Base-by-base conservation (phyloP, 2,113 vertebrate genomes). In the Neolamprologus cancellatus region DNA sequence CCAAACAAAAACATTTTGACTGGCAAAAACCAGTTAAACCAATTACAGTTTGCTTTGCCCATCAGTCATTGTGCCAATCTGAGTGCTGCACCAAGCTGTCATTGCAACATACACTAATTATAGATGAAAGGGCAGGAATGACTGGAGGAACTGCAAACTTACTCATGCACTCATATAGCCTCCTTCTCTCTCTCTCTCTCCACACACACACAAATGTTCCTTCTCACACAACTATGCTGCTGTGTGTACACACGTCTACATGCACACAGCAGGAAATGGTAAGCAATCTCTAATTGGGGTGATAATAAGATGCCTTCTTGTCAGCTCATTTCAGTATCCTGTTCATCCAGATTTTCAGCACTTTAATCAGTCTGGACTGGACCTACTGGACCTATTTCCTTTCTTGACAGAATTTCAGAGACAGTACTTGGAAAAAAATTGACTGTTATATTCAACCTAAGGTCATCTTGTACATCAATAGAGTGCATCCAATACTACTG, bases 261-360 rank as follows among this genome's bases (percentile, higher is more conserved):
- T 53, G 10, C 64, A 83, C 87, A 48, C 85, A 83, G 79, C 83
- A 84, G 87, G 83, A 81, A 87, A 74, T 39, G 13, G 84, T 87
- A 88, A 93, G 90, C 90, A 88, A 30, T 34, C 36, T 78, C 85
- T 84, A 91, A 93, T 89, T 90, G 87, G 84, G 57, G 74, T 15
- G 32, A 78, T 89, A 90, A 91, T 83, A 88, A 88, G 86, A 55
- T 74, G 12, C 32, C 85, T 93, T 69, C 25, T 76, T 10, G 15
- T 54, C 36, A 36, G 61, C 81, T 84, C 46, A 48, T 25, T 48
- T 76, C 4, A 1, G 59, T 78, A 78, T 91, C n/a, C n/a, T n/a
- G n/a, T n/a, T n/a, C n/a, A n/a, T n/a, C 39, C 74, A 74, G 81
- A 44, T 69, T 71, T 83, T 83, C 78, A 74, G 79, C 79, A 61